Evolutionary conservation across 2,797 vertebrate genomes (phyloP).

Genomic region (Tamandua tetradactyla): DNA sequence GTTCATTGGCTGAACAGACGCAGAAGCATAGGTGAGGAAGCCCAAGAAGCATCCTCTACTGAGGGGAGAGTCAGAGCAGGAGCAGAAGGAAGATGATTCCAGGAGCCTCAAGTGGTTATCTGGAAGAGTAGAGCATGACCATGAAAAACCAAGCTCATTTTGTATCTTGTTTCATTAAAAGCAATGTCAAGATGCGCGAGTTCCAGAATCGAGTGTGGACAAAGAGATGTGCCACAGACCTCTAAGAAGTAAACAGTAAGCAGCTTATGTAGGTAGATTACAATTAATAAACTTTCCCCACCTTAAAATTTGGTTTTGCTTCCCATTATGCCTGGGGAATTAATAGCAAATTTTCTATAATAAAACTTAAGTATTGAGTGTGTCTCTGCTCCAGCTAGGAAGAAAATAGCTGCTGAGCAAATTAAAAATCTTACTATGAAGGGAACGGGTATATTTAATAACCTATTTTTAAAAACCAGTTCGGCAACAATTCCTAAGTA

Average conservation of each 20-base stretch:
- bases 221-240: neutral
- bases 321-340: neutral
- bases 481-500: neutral
- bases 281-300: neutral
- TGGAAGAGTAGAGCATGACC: neutral
- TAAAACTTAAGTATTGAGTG: neutral
- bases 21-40: neutral
- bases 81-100: fast-evolving
- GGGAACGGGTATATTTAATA: neutral
- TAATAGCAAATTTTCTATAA: neutral
- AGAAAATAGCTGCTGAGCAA: neutral
- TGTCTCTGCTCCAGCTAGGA: neutral
- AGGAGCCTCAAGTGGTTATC: fast-evolving
- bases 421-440: neutral
- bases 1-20: neutral
- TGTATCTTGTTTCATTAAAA: too few relatives aligned
- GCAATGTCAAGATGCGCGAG: neutral
- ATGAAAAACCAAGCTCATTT: fast-evolving
- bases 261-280: neutral
- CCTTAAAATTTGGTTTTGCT: neutral
- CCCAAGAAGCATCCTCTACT: neutral
- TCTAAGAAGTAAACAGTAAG: too few relatives aligned
- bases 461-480: neutral
- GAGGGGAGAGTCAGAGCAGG: too few relatives aligned
- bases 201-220: neutral